These are phyloP conservation scores for Drosophila merina DNA, from an alignment of 2,888 invertebrate genomes.

Conservation along the genomic window DNA sequence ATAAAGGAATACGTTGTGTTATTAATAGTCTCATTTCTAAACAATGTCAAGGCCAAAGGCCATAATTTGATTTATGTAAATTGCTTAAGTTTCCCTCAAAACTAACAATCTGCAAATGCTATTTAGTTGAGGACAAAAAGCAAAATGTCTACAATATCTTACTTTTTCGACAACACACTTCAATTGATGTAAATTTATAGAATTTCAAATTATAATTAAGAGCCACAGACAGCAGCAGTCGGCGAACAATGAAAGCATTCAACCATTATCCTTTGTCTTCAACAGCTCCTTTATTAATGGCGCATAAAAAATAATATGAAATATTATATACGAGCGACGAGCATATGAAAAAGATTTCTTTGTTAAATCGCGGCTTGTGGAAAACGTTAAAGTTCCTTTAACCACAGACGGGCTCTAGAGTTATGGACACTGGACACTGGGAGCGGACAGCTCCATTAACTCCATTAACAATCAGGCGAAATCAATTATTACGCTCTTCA, in stretches of 20 bases:
- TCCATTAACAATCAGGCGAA: conserved; percentile 66
- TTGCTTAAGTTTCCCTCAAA: neutral
- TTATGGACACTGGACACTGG: conserved; percentile 6
- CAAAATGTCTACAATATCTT: conserved; percentile 4
- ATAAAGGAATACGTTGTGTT: too few relatives aligned
- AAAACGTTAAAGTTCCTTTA: conserved; percentile 17
- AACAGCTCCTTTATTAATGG: neutral
- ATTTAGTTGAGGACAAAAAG: neutral
- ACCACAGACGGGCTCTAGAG: neutral
- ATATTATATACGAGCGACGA: neutral
- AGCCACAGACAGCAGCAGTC: conserved; percentile 18
- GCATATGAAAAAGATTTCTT: neutral
- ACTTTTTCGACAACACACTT: neutral
- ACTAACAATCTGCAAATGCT: conserved; percentile 1
- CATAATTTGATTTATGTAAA: neutral
- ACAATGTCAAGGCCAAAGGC: neutral
- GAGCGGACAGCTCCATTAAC: conserved; percentile 45
- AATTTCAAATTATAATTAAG: conserved; percentile 77
- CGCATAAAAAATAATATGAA: neutral
- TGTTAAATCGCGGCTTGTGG: conserved; percentile 7
- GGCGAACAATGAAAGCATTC: conserved; percentile 33
- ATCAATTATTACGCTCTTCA: conserved; percentile 66
- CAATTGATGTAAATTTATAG: conserved; percentile 68
- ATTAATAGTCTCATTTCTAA: neutral
- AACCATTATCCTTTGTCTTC: conserved; percentile 54